A percentile compares a stretch with the other conserved stretches of the same genome.
Conservation (phyloP, 2,113 vertebrate species). For the Apteryx owenii region DNA sequence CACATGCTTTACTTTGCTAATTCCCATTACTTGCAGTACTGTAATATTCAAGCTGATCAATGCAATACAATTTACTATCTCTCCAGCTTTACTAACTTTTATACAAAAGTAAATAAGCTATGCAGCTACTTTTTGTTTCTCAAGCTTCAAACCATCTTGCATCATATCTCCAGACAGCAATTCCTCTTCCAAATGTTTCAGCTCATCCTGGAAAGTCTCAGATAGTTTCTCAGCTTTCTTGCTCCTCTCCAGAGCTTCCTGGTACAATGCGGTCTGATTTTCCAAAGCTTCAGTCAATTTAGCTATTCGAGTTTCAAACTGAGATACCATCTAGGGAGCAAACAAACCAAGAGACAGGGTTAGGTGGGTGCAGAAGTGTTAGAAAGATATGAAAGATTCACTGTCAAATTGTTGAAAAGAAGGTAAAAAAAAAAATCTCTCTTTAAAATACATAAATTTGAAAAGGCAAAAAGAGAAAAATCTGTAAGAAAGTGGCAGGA, state of each 20-base stretch:
- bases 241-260: slow-evolving; percentile 77
- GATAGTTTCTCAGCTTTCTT: slow-evolving; percentile 80
- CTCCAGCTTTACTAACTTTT: neutral
- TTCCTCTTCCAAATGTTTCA: slow-evolving; percentile 82
- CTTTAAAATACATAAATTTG: neutral
- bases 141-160: slow-evolving; percentile 78
- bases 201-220: slow-evolving; percentile 76
- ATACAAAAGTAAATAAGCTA: neutral
- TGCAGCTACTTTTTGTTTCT: slow-evolving; percentile 84
- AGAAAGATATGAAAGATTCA: neutral
- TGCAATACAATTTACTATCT: neutral
- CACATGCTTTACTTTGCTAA: neutral
- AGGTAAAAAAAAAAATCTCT: neutral
- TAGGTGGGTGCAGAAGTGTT: neutral
- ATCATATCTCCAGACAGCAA: slow-evolving; percentile 78
- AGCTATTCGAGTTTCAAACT: slow-evolving; percentile 78
- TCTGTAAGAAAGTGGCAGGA: neutral
- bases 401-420: neutral
- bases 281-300: slow-evolving; percentile 78
- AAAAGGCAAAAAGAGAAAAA: neutral
- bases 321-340: slow-evolving; percentile 74
- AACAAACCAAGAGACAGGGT: slow-evolving; percentile 14
- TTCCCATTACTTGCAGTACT: neutral
- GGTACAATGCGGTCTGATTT: slow-evolving; percentile 73
- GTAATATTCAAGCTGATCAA: neutral